phyloP scores from a whole-genome alignment of 1,140 invertebrate genomes.

The Pemphigus obesinymphae region DNA sequence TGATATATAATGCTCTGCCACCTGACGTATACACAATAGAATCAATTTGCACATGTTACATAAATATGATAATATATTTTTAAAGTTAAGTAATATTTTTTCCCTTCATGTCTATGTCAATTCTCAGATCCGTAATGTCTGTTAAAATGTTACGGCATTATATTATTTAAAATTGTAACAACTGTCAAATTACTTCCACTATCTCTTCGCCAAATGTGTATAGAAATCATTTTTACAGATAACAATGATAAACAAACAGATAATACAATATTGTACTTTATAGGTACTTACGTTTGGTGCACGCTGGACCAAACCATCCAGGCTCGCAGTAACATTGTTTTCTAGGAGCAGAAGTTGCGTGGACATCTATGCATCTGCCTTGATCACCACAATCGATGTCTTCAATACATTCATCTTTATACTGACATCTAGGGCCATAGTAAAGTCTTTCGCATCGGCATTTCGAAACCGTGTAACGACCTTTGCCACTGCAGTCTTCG shows the following conservation, averaged over 20 bases:
- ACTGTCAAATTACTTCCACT: background rate
- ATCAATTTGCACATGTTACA: background rate
- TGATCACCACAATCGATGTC: conserved; percentile 78
- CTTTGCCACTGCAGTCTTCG: conserved; percentile 77
- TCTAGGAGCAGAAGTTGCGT: conserved; percentile 71
- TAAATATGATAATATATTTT: conserved; percentile 1
- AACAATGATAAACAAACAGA: background rate
- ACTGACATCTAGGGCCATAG: conserved; percentile 76
- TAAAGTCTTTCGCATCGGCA: conserved; percentile 79
- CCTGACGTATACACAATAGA: background rate
- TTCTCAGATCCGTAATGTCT: background rate
- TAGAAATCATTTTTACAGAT: background rate
- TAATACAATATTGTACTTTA: background rate
- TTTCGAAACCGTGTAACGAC: conserved; percentile 67
- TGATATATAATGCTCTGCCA: background rate
- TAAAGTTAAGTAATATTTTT: background rate
- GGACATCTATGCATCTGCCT: conserved; percentile 75
- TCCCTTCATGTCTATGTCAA: background rate
- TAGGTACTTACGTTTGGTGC: conserved; percentile 65
- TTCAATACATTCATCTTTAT: conserved; percentile 74
- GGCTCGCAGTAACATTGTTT: conserved; percentile 83
- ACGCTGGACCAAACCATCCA: conserved; percentile 77
- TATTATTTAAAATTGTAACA: background rate
- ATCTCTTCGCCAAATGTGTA: too few relatives aligned
- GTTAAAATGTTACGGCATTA: background rate